A percentile compares a stretch with the other conserved stretches of the same genome.
phyloP scores from a whole-genome alignment of 2,797 vertebrate genomes.

The Pyrocephalus nanus region DNA sequence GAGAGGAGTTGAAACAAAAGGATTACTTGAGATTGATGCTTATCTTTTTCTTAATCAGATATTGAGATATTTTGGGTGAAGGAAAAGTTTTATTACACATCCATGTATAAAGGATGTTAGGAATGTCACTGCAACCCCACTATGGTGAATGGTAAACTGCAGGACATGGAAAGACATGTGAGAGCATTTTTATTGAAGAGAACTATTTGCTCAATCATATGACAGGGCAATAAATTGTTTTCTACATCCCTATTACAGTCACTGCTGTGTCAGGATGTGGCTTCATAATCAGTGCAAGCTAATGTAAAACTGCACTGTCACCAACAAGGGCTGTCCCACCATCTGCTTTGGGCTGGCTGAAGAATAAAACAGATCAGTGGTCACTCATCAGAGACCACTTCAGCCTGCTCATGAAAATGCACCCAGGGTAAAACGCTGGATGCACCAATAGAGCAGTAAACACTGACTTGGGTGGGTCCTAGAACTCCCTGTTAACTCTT shows the following conservation, averaged over 20 bases:
- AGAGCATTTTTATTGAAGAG: not conserved
- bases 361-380: not conserved
- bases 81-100: not conserved
- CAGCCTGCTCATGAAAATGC: not conserved
- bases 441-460: not conserved
- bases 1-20: not conserved
- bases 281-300: not conserved
- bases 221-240: not conserved
- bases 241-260: not conserved
- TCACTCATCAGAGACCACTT: not conserved
- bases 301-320: conserved; percentile 7
- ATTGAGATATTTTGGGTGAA: not conserved
- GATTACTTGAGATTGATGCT: not conserved
- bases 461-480: not conserved
- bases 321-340: not conserved
- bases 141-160: not conserved
- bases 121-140: not conserved
- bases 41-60: not conserved
- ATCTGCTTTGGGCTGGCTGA: not conserved
- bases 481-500: not conserved
- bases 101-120: not conserved
- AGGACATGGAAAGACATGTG: not conserved
- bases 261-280: not conserved
- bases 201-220: not conserved
- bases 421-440: not conserved